Percentiles rank a stretch among this genome's conserved stretches.
Conservation (phyloP, 2,113 vertebrate genomes). For the Prunella himalayana region DNA sequence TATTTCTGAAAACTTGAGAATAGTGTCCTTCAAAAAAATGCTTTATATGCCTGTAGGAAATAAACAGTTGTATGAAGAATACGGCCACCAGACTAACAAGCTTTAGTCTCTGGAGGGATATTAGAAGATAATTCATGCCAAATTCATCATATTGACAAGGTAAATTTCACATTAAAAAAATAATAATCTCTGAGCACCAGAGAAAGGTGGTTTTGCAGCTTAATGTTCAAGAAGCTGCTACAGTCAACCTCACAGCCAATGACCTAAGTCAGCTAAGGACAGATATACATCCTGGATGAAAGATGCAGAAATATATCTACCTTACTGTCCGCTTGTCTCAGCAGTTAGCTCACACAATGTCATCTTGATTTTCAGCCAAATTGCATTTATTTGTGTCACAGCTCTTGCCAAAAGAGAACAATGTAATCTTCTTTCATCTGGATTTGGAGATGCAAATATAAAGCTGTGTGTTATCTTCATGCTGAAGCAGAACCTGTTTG, state of each 20-base stretch:
- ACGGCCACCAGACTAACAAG: background rate
- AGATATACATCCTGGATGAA: background rate
- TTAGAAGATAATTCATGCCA: background rate
- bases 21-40: background rate
- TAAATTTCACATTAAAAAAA: background rate
- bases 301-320: background rate
- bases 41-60: background rate
- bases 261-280: background rate
- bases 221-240: background rate
- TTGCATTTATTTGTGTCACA: background rate
- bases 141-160: background rate
- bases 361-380: conserved; percentile 3
- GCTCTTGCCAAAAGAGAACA: background rate
- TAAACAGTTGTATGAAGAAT: background rate
- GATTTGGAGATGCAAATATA: background rate
- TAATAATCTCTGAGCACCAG: background rate
- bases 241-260: background rate
- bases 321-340: background rate
- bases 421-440: background rate
- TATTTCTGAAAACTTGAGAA: background rate
- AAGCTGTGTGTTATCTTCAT: background rate
- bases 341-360: background rate
- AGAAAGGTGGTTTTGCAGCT: background rate
- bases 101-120: background rate
- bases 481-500: background rate